Base-by-base conservation (phyloP, 1,140 invertebrate genomes). In the Drosophila subobscura region DNA sequence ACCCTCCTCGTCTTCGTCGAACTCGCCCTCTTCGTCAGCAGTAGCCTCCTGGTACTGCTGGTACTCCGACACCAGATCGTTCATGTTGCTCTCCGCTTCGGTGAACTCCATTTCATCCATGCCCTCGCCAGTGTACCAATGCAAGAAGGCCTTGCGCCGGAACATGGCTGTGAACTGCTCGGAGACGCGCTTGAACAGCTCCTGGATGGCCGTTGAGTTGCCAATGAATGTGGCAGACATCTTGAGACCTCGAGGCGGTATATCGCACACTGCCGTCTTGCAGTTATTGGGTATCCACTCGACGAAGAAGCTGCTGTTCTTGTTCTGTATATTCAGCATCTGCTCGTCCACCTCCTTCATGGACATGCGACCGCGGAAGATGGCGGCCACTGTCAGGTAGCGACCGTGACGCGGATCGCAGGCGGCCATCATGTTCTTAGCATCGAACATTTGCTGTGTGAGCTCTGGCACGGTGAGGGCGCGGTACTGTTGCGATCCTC, bases 31-130 rank as follows among this genome's bases (percentile, higher is more conserved):
- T 83, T 95, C 94, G 78, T 95, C 94, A 68, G 94, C 94, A 40
- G 94, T 94, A 33, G 94, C 94, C 89, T 95, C 96, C 90, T 97
- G 96, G 92, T 98, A 98, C 89, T 97, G 96, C 90, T 98, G 97
- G 83, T 97, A 97, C 90, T 98, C 97, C 0, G 95, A 95, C 2
- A 97, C 95, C 49, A 97, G 91, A 91, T 97, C 96, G 89, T 96
- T 94, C 95, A 96, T 93, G 93, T 96, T 93, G 92, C 93, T 94
- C 91, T 95, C 94, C 0, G 96, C 96, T 77, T 97, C 96, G 10
- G 95, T 96, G 91, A 97, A 97, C 90, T 97, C 96, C 93, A 94
- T 94, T 79, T 96, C 95, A 66, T 97, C 96, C 96, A 97, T 97
- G 57, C 96, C 96, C 86, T 97, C 96, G 6, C 95, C 95, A 53